Conservation (phyloP, 2,888 invertebrate species). For the Boloria euphrosyne region DNA sequence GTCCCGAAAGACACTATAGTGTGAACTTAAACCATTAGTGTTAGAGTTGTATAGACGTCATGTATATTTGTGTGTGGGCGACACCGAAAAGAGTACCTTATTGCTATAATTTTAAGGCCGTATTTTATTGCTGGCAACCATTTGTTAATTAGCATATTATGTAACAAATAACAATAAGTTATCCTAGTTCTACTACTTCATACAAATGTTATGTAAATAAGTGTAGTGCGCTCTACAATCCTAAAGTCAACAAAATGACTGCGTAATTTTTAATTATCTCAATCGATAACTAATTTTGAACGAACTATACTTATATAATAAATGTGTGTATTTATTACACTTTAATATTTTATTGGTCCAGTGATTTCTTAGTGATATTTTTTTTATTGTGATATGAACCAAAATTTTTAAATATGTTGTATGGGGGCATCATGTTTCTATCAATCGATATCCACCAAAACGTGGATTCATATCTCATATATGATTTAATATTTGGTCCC, state of each 20-base stretch:
- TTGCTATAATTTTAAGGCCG: conserved; percentile 36
- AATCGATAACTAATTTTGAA: neutral
- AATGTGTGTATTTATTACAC: neutral
- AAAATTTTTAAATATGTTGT: conserved; percentile 2
- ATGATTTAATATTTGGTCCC: neutral
- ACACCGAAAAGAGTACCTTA: conserved; percentile 45
- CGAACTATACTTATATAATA: neutral
- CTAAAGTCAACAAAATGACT: conserved; percentile 3
- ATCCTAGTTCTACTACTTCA: neutral
- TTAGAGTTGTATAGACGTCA: conserved; percentile 48
- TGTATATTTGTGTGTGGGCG: conserved; percentile 46
- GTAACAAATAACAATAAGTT: conserved; percentile 2
- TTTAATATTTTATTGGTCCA: conserved; percentile 8
- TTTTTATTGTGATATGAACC: neutral
- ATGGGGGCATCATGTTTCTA: neutral
- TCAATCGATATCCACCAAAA: neutral
- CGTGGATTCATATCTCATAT: neutral
- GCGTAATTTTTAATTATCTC: neutral
- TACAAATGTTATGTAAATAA: neutral
- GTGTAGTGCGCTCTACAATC: neutral
- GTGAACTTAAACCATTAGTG: conserved; percentile 49
- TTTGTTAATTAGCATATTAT: neutral
- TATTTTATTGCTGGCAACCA: conserved; percentile 15
- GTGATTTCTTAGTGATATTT: conserved; percentile 12
- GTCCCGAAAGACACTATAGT: conserved; percentile 41